Conservation (phyloP, 1,140 invertebrate species). For the Pseudomyrmex gracilis region DNA sequence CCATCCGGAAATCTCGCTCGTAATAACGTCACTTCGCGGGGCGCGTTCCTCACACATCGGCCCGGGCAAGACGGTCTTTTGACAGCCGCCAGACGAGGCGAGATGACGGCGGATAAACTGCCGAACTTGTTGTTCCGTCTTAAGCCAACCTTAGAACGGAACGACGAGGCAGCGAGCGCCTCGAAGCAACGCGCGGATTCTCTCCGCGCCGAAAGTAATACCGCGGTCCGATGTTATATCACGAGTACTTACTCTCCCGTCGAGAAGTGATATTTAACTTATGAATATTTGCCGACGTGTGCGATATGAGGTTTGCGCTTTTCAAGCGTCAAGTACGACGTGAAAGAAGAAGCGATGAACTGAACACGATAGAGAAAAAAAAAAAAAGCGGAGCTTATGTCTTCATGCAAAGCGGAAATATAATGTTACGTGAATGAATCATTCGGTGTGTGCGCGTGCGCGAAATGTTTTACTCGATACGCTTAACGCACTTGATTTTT, state of each 20-base stretch:
- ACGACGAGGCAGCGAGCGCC: not conserved
- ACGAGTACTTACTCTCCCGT: conserved; percentile 57
- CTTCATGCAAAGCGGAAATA: conserved; percentile 32
- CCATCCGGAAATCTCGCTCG: conserved; percentile 12
- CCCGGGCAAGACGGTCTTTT: conserved; percentile 40
- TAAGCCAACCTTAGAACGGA: conserved; percentile 27
- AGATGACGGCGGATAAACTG: conserved; percentile 57
- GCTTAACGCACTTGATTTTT: too few relatives aligned
- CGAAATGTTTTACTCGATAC: too few relatives aligned
- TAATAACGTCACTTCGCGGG: conserved; percentile 51
- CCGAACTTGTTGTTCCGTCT: conserved; percentile 64
- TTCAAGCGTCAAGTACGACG: conserved; percentile 71
- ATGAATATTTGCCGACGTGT: conserved; percentile 82
- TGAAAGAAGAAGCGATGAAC: not conserved
- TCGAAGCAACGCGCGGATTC: conserved; percentile 2
- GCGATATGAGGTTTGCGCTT: conserved; percentile 82
- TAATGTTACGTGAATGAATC: not conserved
- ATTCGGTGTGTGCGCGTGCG: too few relatives aligned
- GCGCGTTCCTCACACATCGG: conserved; percentile 19
- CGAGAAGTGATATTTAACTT: conserved; percentile 80
- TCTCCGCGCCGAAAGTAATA: conserved; percentile 66
- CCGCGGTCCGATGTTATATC: conserved; percentile 67
- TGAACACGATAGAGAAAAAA: not conserved
- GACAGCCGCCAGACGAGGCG: conserved; percentile 50
- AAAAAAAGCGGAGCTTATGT: conserved; percentile 25